Evolutionary conservation across 2,888 invertebrate species (phyloP).

Genomic region (Hypercompe scribonia): DNA sequence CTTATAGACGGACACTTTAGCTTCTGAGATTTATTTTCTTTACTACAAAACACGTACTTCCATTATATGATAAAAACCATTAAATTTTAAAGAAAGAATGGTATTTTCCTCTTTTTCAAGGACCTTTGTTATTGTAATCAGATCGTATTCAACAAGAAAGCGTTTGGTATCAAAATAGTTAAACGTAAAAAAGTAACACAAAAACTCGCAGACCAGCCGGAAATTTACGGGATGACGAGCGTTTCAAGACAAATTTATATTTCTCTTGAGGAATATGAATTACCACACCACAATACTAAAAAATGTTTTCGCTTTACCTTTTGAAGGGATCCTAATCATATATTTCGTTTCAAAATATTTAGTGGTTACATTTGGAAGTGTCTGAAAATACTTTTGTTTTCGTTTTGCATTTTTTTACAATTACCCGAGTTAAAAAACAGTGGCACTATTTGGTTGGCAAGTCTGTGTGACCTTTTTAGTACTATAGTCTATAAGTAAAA

Average conservation of each 20-base stretch:
- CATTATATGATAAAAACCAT: not conserved
- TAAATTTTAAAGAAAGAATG: not conserved
- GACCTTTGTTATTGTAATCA: slow-evolving; percentile 18
- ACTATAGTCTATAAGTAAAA: too few relatives aligned
- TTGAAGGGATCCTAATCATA: not conserved
- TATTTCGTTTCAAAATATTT: not conserved
- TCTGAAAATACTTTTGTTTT: too few relatives aligned
- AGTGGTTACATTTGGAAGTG: too few relatives aligned
- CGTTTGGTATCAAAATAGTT: slow-evolving; percentile 9
- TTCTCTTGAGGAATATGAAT: slow-evolving; percentile 14
- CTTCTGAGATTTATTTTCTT: too few relatives aligned
- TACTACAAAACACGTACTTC: not conserved
- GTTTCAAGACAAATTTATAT: slow-evolving; percentile 15
- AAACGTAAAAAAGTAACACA: slow-evolving; percentile 6
- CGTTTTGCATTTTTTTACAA: too few relatives aligned
- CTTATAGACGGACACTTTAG: too few relatives aligned
- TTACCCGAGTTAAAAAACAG: too few relatives aligned
- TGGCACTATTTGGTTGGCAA: too few relatives aligned
- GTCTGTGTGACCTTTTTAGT: too few relatives aligned
- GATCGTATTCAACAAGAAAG: not conserved
- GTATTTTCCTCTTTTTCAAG: not conserved
- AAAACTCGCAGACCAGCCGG: not conserved
- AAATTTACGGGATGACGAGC: not conserved
- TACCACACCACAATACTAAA: not conserved
- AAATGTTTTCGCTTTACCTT: not conserved